These are phyloP conservation scores for Cephus cinctus DNA, from an alignment of 1,140 invertebrate genomes.

Conservation along the genomic window DNA sequence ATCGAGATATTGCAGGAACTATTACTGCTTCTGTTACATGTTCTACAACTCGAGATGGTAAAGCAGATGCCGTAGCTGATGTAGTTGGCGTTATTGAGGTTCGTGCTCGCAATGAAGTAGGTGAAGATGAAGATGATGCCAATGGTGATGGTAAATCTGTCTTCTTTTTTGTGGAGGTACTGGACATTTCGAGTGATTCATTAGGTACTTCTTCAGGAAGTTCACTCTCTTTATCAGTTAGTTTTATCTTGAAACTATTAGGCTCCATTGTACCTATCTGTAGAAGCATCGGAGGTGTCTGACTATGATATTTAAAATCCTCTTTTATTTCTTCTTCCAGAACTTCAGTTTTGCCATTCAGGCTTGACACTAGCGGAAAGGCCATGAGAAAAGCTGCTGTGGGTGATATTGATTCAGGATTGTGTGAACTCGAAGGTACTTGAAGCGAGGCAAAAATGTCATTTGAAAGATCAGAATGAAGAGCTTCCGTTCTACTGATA, in stretches of 20 bases:
- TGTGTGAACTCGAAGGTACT: constrained; percentile 62
- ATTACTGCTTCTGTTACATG: too few relatives aligned
- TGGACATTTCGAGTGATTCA: neutral
- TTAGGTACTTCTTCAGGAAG: constrained; percentile 1
- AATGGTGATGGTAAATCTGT: too few relatives aligned
- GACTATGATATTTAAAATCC: constrained; percentile 56
- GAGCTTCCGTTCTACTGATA: constrained; percentile 59
- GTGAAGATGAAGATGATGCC: too few relatives aligned
- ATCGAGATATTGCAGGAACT: too few relatives aligned
- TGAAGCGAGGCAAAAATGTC: constrained; percentile 71
- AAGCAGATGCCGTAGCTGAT: too few relatives aligned
- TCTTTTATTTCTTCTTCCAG: constrained; percentile 59
- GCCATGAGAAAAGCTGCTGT: constrained; percentile 75
- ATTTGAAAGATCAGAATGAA: constrained; percentile 69
- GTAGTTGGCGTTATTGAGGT: too few relatives aligned
- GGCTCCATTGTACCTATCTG: constrained; percentile 64
- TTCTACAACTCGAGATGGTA: too few relatives aligned
- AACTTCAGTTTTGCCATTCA: constrained; percentile 60
- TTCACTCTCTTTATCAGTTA: neutral
- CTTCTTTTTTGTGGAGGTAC: too few relatives aligned
- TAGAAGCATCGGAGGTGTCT: constrained; percentile 62
- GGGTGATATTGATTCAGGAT: constrained; percentile 70
- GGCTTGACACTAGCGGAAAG: constrained; percentile 69
- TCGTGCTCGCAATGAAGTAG: too few relatives aligned
- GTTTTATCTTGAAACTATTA: constrained; percentile 53